These are phyloP conservation scores for Drosophila santomea DNA, from an alignment of 1,140 invertebrate genomes.

Conservation along the genomic window DNA sequence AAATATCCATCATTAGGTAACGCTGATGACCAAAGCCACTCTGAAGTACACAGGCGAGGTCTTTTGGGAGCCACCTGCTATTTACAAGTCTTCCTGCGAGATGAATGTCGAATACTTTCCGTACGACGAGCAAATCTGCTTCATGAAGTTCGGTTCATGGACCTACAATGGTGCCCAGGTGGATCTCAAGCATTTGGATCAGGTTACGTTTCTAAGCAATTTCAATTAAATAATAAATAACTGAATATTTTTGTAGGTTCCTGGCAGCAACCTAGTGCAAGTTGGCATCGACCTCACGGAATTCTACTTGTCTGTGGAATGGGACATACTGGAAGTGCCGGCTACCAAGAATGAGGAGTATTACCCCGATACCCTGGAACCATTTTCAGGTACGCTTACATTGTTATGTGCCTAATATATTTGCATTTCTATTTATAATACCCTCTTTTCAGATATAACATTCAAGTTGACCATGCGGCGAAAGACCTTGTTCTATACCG, in stretches of 20 bases:
- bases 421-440: background rate
- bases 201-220: constrained; percentile 74
- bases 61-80: constrained; percentile 98
- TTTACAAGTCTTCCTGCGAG: constrained; percentile 99
- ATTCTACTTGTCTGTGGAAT: constrained; percentile 97
- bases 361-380: constrained; percentile 93
- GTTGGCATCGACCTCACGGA: constrained; percentile 95
- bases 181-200: constrained; percentile 93
- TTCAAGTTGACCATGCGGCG: constrained; percentile 97
- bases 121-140: constrained; percentile 96
- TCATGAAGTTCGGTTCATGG: constrained; percentile 99
- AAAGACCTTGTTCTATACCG: constrained; percentile 96
- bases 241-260: constrained; percentile 75
- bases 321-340: constrained; percentile 96
- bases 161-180: constrained; percentile 96
- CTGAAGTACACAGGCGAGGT: constrained; percentile 95
- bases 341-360: constrained; percentile 96
- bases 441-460: constrained; percentile 91
- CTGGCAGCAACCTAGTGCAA: constrained; percentile 91
- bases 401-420: background rate
- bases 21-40: constrained; percentile 98
- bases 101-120: constrained; percentile 98
- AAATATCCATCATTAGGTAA: constrained; percentile 87
- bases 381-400: constrained; percentile 89
- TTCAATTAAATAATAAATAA: background rate